These are phyloP conservation scores for Lycaon pictus DNA, from an alignment of 2,113 vertebrate species.

Conservation along the genomic window DNA sequence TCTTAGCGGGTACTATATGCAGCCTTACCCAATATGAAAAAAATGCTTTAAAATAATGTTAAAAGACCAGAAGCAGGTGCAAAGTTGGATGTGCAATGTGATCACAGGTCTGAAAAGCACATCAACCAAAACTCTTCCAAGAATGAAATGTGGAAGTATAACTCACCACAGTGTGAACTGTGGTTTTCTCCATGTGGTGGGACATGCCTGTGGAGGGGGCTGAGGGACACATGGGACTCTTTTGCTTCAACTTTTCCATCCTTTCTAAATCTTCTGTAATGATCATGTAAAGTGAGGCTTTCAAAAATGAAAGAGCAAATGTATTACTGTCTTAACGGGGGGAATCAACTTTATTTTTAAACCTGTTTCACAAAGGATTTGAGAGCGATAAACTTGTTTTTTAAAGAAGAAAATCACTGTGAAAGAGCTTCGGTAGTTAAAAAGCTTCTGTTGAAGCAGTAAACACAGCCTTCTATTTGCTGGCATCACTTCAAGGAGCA, in stretches of 20 bases:
- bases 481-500: slow-evolving; percentile 60
- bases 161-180: not conserved
- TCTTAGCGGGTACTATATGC: not conserved
- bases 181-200: not conserved
- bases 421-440: slow-evolving; percentile 66
- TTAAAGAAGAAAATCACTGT: slow-evolving; percentile 42
- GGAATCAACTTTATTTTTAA: slow-evolving; percentile 50
- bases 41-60: not conserved
- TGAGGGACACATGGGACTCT: not conserved
- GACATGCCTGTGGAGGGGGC: rapidly evolving
- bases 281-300: not conserved
- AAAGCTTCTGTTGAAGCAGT: slow-evolving; percentile 44
- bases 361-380: slow-evolving; percentile 57
- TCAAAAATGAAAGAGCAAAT: not conserved
- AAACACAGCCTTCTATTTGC: slow-evolving; percentile 43
- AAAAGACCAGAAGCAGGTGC: not conserved
- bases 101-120: not conserved
- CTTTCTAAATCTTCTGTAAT: slow-evolving; percentile 23
- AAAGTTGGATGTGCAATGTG: not conserved
- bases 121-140: not conserved
- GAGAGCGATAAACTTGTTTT: slow-evolving; percentile 42
- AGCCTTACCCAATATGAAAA: not conserved
- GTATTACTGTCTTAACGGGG: not conserved
- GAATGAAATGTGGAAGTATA: not conserved
- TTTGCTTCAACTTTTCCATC: not conserved